Base-by-base conservation (phyloP, 2,797 vertebrate species). In the Schizopygopsis pylzovi region DNA sequence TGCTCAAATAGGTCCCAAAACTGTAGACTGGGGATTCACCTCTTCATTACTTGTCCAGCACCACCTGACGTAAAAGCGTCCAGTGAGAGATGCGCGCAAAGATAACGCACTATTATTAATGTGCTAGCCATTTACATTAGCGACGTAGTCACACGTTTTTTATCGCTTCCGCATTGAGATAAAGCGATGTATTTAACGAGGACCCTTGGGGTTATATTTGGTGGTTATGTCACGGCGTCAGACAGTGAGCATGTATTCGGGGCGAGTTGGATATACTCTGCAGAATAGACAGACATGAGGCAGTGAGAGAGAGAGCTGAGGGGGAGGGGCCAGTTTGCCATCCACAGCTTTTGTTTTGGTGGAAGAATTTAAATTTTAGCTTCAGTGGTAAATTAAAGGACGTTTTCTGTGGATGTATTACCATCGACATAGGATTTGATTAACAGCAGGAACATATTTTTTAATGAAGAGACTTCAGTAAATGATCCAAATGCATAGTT, bases 251-350 rank as follows among this genome's bases (percentile, higher is more conserved):
- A 47, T 83, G 79, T n/a, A 75, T 75, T 81, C 77, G 71, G 81
- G 54, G 76, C 67, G 85, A 87, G 88, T 87, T 88, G 70, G 63
- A 85, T 77, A 78, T 87, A 87, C 87, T 82, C 45, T 88, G 85
- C 87, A 84, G 71, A 71, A 81, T 78, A 82, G 70, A 85, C 83
- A 68, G 87, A 84, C 84, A 56, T 16, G 77, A 56, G 83, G 61
- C 43, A 52, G 61, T 59, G 82, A 75, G 65, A 68, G 83, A 68
- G 52, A 77, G 68, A 77, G 28, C 47, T 33, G 65, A 54, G 83
- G 52, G 45, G 73, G 82, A 85, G 75, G 82, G 83, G 68, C 45
- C 43, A 71, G 68, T 76, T 70, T 67, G 81, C 83, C 75, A 49
- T 81, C 28, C 67, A n/a, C 41, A n/a, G 49, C 43, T 79, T 85